Evolutionary conservation across 2,113 vertebrate species (phyloP), one percentile per base, ranked within the genome.

Genomic region (Eudorcas thomsonii): DNA sequence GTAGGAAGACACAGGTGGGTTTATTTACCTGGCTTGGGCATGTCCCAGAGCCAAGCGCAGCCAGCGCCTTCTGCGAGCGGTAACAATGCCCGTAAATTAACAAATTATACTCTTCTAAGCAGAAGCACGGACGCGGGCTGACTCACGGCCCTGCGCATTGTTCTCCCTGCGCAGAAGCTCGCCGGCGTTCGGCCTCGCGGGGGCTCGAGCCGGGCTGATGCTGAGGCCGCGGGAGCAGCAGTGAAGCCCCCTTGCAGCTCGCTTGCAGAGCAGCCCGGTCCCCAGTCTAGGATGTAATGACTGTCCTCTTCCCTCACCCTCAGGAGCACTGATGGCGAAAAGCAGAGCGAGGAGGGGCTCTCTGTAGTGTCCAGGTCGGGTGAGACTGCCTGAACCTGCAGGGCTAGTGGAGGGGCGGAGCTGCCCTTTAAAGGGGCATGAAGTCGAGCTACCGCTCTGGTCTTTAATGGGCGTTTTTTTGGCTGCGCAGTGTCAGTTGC

Each of bases 61-160:
- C 55, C 82, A n/a, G 82, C n/a, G 50, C n/a, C 55, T 80, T 80
- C 54, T 80, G 45, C 83, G 87, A 94, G 78, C 86, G 26, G 25
- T 84, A 91, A 78, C 80, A 86, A 62, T 45, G 17, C 30, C 94
- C 3, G 3, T 93, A 90, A 95, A 95, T 95, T 94, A 96, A 30
- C 94, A 91, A 96, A 94, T 98, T 81, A 84, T 15, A 48, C 93
- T 94, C 92, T 52, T 55, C 85, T 52, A 33, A 96, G 96, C 80
- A 55, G n/a, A 89, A 60, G 64, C 8, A 86, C 93, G 78, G 36
- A 93, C 15, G 67, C 52, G 43, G 88, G 96, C 6, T 97, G 96
- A 97, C 21, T 97, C 96, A 71, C 6, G 14, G 60, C 15, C 33
- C 60, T 28, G 11, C 71, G 4, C 19, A 6, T 57, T 26, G 14